phyloP scores from a whole-genome alignment of 2,888 invertebrate species.

The Andrena camellia region DNA sequence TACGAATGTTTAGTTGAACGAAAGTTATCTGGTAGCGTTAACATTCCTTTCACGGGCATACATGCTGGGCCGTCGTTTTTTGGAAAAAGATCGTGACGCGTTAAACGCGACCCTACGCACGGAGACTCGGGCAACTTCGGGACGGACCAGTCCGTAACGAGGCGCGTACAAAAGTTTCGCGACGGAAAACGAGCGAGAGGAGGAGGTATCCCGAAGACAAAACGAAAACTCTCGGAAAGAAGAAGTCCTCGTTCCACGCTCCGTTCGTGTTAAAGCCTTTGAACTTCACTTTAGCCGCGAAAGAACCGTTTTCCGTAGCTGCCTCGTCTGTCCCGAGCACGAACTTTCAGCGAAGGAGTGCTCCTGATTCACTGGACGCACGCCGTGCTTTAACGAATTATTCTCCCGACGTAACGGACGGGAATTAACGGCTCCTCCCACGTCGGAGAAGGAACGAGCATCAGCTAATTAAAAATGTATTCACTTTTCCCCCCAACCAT shows the following conservation, averaged over 20 bases:
- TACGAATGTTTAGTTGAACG: no score
- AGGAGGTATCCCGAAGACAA: conserved; percentile 23
- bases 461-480: conserved; percentile 41
- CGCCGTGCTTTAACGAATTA: conserved; percentile 44
- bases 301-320: conserved; percentile 36
- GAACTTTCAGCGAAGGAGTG: conserved; percentile 14
- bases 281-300: conserved; percentile 33
- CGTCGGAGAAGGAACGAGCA: not conserved
- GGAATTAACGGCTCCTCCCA: conserved; percentile 28
- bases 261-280: conserved; percentile 33
- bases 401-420: conserved; percentile 34
- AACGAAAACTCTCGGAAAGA: conserved; percentile 36
- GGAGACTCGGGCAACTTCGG: not conserved
- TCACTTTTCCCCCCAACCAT: not conserved
- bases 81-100: not conserved
- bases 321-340: conserved; percentile 11
- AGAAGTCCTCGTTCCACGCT: conserved; percentile 26
- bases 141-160: not conserved
- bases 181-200: not conserved
- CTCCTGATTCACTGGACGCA: conserved; percentile 19
- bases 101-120: not conserved
- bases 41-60: not conserved
- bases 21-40: not conserved
- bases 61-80: not conserved
- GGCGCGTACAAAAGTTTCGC: conserved; percentile 5